Base-by-base conservation (phyloP, 2,113 vertebrate species). In the Hirundichthys speculiger region DNA sequence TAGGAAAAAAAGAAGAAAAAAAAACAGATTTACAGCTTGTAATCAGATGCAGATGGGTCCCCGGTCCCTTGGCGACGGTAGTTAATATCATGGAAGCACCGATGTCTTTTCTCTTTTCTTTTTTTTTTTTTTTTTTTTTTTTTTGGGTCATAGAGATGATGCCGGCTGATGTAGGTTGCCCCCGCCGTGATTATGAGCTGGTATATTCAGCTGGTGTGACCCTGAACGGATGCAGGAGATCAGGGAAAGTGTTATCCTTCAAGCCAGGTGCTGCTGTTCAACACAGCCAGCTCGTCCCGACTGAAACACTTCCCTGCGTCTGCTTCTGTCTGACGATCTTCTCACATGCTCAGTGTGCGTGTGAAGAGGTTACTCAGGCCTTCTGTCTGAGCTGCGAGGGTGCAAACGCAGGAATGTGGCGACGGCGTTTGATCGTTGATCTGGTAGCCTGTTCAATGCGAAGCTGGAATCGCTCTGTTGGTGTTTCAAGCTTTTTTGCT, bases 211-310 rank as follows among this genome's bases (percentile, higher is more conserved):
- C 74, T 71, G 68, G 55, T 55, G 64, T 14, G 61, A 47, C 62
- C 64, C 48, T 51, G 68, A 45, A 67, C n/a, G n/a, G 57, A 78
- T 75, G 49, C 59, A n/a, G 39, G 6, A 68, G 83, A 77, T 83
- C 70, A 80, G 83, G 69, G 49, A 52, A 51, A 73, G 77, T 63
- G 84, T 84, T 81, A 87, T 85, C 81, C 79, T 82, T 89, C 88
- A 86, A 89, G 78, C 85, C 82, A 81, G 73, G 80, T 86, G 80
- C 75, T 48, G 79, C 69, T 83, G 82, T 80, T 85, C 58, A 61
- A 89, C 85, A 84, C 74, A 76, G 72, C 58, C 58, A 41, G 52
- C 79, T 86, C 81, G 69, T 79, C 80, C 89, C 84, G 84, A 88
- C 84, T 77, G 64, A 77, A 87, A 80, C 76, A 57, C 77, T 85